Percentiles rank a stretch among this genome's conserved stretches.
Conservation (phyloP, 2,113 vertebrate species). For the Takifugu flavidus region DNA sequence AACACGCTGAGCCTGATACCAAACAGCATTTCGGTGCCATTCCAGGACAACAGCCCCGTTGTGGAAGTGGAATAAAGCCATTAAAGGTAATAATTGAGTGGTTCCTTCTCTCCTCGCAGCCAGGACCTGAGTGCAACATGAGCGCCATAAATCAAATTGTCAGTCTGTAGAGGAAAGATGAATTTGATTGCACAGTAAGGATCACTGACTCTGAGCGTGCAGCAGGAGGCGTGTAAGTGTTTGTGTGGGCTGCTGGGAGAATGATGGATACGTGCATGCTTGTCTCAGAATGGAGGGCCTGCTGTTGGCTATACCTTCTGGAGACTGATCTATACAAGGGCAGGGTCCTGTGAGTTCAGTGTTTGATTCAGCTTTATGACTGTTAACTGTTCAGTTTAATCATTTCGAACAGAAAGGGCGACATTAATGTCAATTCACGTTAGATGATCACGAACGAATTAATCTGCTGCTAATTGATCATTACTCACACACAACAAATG, state of each 20-base stretch:
- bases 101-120: constrained; percentile 12
- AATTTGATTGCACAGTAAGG: constrained; percentile 54
- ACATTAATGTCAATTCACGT: too few species aligned
- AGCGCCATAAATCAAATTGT: constrained; percentile 60
- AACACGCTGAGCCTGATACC: constrained; percentile 18
- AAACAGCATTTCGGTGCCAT: constrained; percentile 13
- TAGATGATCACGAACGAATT: too few species aligned
- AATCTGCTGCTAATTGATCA: too few species aligned
- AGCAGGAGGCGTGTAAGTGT: constrained; percentile 20
- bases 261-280: constrained; percentile 15
- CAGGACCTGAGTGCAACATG: constrained; percentile 17
- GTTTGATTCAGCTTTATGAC: background rate
- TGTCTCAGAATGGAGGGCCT: background rate
- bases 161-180: constrained; percentile 55
- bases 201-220: constrained; percentile 50
- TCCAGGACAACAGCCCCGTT: constrained; percentile 25
- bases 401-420: too few species aligned
- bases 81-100: constrained; percentile 20
- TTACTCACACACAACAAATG: too few species aligned
- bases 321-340: too few species aligned
- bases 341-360: background rate
- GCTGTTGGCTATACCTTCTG: constrained; percentile 6
- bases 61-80: constrained; percentile 32
- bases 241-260: background rate
- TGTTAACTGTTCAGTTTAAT: background rate